Percentiles rank a stretch among this genome's conserved stretches.
phyloP scores from a whole-genome alignment of 2,888 invertebrate species.

The Drosophila falleni region DNA sequence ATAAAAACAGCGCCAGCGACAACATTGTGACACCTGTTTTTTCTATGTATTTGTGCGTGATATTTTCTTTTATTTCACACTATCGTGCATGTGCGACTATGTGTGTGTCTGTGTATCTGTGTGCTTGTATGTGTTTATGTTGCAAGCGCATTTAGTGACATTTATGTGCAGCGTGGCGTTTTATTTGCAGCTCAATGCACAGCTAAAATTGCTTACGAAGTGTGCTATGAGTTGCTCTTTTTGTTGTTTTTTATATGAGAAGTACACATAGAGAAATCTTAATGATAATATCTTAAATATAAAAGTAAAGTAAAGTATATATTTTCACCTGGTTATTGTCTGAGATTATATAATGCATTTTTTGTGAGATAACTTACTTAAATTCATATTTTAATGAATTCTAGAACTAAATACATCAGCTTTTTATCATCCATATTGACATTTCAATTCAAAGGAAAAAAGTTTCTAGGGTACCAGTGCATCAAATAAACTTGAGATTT shows the following conservation, averaged over 20 bases:
- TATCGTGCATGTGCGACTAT: conserved; percentile 14
- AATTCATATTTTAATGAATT: too few species aligned
- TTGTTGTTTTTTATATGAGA: conserved; percentile 32
- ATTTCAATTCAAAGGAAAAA: too few species aligned
- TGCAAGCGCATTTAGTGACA: conserved; percentile 72
- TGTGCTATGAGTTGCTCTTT: conserved; percentile 74
- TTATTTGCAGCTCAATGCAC: conserved; percentile 80
- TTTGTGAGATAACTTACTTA: too few species aligned
- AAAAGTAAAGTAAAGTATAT: background rate
- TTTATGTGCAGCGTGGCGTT: conserved; percentile 76
- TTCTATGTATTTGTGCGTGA: conserved; percentile 21
- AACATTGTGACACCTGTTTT: conserved; percentile 80
- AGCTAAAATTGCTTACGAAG: conserved; percentile 75
- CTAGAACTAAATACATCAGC: too few species aligned
- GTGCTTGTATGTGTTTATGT: conserved; percentile 57
- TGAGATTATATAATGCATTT: background rate
- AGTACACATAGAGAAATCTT: conserved; percentile 42
- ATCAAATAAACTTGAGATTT: too few species aligned
- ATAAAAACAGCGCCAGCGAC: conserved; percentile 73
- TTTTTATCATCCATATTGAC: too few species aligned
- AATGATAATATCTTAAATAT: background rate
- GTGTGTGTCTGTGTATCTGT: conserved; percentile 13
- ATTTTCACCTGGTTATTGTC: background rate
- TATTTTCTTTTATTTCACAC: conserved; percentile 22
- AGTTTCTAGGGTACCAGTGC: too few species aligned